Evolutionary conservation across 2,888 invertebrate species (phyloP).

Genomic region (Acleris literana): DNA sequence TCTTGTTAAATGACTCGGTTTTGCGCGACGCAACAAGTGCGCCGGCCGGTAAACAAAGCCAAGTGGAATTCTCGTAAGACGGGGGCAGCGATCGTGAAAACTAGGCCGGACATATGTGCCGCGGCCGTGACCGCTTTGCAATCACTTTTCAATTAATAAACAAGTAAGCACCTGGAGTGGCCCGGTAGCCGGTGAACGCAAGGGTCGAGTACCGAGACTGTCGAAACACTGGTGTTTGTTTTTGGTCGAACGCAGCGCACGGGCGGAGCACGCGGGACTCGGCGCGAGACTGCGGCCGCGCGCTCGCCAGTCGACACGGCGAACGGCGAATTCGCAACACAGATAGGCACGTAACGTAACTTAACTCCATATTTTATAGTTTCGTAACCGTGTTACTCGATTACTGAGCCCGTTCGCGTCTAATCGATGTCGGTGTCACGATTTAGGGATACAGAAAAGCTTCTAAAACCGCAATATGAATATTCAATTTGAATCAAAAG

Average conservation of each 20-base stretch:
- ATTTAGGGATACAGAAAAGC: conserved; percentile 61
- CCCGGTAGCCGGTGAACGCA: conserved; percentile 53
- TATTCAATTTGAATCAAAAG: conserved; percentile 71
- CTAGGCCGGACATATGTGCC: conserved; percentile 82
- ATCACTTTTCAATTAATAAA: conserved; percentile 83
- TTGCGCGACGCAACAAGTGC: conserved; percentile 47
- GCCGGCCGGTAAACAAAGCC: conserved; percentile 70
- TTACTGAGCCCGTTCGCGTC: conserved; percentile 70
- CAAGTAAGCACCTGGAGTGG: conserved; percentile 78
- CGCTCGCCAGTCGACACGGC: conserved; percentile 45
- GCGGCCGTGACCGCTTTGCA: conserved; percentile 81
- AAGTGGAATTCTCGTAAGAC: conserved; percentile 67
- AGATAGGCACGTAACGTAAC: conserved; percentile 72
- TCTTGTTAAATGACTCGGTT: neutral
- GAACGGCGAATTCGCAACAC: conserved; percentile 71
- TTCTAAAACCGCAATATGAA: conserved; percentile 51
- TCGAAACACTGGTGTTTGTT: conserved; percentile 7
- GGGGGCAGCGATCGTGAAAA: conserved; percentile 71
- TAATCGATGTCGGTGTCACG: conserved; percentile 70
- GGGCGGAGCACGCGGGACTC: conserved; percentile 49
- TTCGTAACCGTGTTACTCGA: conserved; percentile 79
- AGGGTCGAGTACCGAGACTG: conserved; percentile 34
- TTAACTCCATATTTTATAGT: conserved; percentile 80
- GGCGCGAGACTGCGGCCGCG: conserved; percentile 54
- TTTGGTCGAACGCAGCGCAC: conserved; percentile 46